phyloP scores from a whole-genome alignment of 2,113 vertebrate species.

The Oreocharis arfaki region DNA sequence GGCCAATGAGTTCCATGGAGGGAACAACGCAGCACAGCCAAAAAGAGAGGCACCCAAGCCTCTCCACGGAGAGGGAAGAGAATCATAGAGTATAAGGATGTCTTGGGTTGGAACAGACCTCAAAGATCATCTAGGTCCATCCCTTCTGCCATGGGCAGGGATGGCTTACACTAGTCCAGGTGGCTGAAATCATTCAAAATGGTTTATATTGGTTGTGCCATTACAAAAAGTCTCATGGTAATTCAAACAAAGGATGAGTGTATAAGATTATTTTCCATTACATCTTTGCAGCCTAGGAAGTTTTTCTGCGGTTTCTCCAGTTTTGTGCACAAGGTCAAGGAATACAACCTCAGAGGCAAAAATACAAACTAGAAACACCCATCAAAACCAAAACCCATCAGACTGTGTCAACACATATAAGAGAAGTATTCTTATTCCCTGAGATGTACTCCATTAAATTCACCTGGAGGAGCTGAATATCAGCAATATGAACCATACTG shows the following conservation, averaged over 20 bases:
- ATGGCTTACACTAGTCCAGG: neutral
- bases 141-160: neutral
- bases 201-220: fast-evolving
- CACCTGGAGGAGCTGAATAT: neutral
- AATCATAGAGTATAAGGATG: neutral
- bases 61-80: conserved; percentile 18
- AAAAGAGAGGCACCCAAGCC: neutral
- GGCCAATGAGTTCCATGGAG: neutral
- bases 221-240: neutral
- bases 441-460: neutral
- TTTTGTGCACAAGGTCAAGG: neutral
- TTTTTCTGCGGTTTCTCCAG: neutral
- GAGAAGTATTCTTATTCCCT: neutral
- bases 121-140: neutral
- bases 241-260: neutral
- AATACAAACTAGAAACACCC: neutral
- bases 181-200: neutral
- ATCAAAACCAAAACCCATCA: neutral
- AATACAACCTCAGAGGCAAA: neutral
- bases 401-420: fast-evolving
- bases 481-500: neutral
- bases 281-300: neutral
- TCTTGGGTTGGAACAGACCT: neutral
- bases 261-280: neutral
- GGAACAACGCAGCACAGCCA: neutral